Evolutionary conservation across 2,113 vertebrate species (phyloP).

Genomic region (Macquaria ambigua): DNA sequence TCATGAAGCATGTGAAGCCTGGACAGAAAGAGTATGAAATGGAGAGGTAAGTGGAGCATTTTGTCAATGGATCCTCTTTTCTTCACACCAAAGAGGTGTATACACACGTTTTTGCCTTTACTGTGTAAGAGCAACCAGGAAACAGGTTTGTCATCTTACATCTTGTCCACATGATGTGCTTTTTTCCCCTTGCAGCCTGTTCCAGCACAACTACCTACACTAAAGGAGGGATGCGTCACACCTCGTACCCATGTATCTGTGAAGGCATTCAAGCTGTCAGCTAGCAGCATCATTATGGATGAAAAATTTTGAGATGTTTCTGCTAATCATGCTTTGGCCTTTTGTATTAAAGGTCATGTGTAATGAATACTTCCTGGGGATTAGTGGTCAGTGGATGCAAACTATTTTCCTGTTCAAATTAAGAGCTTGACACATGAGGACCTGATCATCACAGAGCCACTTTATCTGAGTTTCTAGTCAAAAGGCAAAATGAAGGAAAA

Average conservation of each 20-base stretch:
- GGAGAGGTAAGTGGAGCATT: constrained; percentile 74
- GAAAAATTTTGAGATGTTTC: constrained; percentile 5
- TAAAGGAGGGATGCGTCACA: constrained; percentile 95
- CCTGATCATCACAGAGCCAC: not conserved
- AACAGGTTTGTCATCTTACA: not conserved
- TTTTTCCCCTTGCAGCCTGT: constrained; percentile 85
- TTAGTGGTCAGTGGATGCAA: constrained; percentile 11
- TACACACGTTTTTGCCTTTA: not conserved
- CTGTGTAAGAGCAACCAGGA: not conserved
- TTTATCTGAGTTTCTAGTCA: not conserved
- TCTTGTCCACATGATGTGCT: not conserved
- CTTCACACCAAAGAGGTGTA: not conserved
- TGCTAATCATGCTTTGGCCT: constrained; percentile 41
- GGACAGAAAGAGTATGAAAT: constrained; percentile 83
- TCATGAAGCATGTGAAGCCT: constrained; percentile 82
- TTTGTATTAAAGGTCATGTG: constrained; percentile 44
- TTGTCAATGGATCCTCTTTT: not conserved
- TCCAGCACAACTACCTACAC: constrained; percentile 96
- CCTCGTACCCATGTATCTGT: constrained; percentile 97
- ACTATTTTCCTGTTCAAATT: constrained; percentile 4
- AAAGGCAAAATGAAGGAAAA: too few species aligned
- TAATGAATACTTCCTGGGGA: constrained; percentile 29
- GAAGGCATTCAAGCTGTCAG: constrained; percentile 87
- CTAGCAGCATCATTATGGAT: constrained; percentile 17
- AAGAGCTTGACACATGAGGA: not conserved